phyloP scores from a whole-genome alignment of 2,888 invertebrate genomes.

The Panzeria rudis region DNA sequence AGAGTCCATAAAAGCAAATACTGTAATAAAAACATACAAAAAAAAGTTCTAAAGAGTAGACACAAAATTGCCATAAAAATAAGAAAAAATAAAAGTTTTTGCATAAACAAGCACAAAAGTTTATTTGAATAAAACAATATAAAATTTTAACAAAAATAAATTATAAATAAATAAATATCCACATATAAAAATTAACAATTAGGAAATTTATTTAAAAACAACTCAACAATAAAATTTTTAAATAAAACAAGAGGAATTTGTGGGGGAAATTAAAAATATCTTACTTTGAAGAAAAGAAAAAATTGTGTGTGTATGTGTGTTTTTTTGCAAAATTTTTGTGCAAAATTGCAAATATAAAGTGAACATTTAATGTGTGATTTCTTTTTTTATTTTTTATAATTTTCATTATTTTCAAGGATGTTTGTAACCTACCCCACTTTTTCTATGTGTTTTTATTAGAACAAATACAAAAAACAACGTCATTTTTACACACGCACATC shows the following conservation, averaged over 20 bases:
- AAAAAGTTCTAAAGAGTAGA: constrained; percentile 67
- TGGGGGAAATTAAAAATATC: background rate
- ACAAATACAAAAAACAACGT: constrained; percentile 60
- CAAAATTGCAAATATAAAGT: background rate
- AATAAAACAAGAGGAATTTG: background rate
- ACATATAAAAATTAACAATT: background rate
- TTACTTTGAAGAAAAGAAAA: background rate
- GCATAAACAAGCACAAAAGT: constrained; percentile 9
- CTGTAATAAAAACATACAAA: constrained; percentile 60
- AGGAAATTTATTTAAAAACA: background rate
- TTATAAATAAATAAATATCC: background rate
- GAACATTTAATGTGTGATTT: background rate
- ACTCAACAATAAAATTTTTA: background rate
- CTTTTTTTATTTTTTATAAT: constrained; percentile 10
- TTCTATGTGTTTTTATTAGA: constrained; percentile 51
- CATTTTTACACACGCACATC: constrained; percentile 50
- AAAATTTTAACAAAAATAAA: background rate
- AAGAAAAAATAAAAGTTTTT: constrained; percentile 44
- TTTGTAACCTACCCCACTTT: constrained; percentile 73
- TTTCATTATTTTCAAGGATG: constrained; percentile 68
- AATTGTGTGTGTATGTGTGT: background rate
- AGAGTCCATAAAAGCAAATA: constrained; percentile 53
- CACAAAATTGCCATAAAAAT: constrained; percentile 66
- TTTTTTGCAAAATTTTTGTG: constrained; percentile 5
- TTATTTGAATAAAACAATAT: constrained; percentile 3